Evolutionary conservation across 2,797 vertebrate species (phyloP).

Genomic region (Hydrophis major): DNA sequence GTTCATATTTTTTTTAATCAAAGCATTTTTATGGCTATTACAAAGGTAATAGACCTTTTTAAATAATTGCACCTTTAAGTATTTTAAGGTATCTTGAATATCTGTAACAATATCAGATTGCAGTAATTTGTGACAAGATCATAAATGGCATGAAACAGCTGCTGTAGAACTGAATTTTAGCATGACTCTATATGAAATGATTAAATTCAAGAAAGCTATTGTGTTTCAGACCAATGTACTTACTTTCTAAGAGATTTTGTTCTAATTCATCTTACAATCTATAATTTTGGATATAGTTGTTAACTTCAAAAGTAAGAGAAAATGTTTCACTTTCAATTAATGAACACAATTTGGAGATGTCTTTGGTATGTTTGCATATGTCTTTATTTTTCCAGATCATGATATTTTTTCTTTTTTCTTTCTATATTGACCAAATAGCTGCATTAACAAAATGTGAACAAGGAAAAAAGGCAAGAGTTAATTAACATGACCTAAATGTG

Average conservation of each 20-base stretch:
- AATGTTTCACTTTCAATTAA: neutral
- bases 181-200: neutral
- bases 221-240: neutral
- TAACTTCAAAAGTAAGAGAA: neutral
- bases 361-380: neutral
- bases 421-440: neutral
- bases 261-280: neutral
- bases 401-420: neutral
- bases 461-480: neutral
- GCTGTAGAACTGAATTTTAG: slow-evolving; percentile 3
- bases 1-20: neutral
- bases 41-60: slow-evolving; percentile 21
- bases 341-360: neutral
- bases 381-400: neutral
- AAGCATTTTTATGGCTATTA: slow-evolving; percentile 13
- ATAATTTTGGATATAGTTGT: neutral
- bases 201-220: neutral
- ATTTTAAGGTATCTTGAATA: neutral
- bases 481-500: neutral
- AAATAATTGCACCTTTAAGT: slow-evolving; percentile 27
- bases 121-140: slow-evolving; percentile 13
- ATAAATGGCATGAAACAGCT: slow-evolving; percentile 20
- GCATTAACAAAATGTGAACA: neutral
- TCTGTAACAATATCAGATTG: slow-evolving; percentile 17
- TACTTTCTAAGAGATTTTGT: neutral